phyloP scores from a whole-genome alignment of 2,888 invertebrate species.

The Brenthis hecate region DNA sequence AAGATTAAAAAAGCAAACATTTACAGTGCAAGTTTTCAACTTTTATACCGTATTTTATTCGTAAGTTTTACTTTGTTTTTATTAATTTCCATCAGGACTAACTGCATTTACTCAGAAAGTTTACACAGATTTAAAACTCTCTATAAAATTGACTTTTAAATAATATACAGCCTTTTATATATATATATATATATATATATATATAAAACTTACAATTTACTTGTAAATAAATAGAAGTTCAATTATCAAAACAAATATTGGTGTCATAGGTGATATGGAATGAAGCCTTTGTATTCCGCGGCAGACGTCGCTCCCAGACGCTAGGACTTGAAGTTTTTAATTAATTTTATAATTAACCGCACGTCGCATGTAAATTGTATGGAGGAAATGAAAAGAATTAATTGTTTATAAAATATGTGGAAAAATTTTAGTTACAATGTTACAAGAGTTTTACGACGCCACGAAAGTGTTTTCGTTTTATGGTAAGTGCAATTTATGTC shows the following conservation, averaged over 20 bases:
- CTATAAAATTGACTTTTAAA: no score
- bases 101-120: not conserved
- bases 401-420: not conserved
- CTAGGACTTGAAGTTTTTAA: constrained; percentile 43
- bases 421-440: not conserved
- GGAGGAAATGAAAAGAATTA: constrained; percentile 6
- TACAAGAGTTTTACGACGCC: not conserved
- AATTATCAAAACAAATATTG: constrained; percentile 43
- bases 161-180: no score
- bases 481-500: no score
- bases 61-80: not conserved
- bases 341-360: constrained; percentile 49
- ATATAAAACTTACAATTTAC: no score
- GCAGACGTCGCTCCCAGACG: constrained; percentile 43
- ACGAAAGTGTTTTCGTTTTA: no score
- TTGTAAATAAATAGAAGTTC: not conserved
- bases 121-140: no score
- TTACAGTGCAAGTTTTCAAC: constrained; percentile 7
- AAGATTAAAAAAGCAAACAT: constrained; percentile 6
- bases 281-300: constrained; percentile 63
- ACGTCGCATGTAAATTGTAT: constrained; percentile 32
- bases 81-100: not conserved
- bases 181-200: no score
- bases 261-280: constrained; percentile 52
- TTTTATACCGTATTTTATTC: constrained; percentile 12